Base-by-base conservation (phyloP, 2,113 vertebrate species). In the Dunckerocampus dactyliophorus region DNA sequence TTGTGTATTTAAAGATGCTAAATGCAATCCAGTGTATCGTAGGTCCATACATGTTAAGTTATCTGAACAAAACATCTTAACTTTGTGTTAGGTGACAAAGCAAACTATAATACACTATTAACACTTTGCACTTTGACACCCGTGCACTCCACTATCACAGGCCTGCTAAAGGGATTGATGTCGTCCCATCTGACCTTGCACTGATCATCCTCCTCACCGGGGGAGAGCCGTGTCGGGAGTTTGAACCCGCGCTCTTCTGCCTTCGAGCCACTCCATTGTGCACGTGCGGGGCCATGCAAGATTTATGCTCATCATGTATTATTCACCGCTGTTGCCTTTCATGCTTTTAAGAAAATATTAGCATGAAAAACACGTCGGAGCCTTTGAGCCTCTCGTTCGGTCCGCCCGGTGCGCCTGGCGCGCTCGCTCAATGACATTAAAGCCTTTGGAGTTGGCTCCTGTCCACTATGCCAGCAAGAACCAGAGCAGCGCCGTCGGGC, bases 231-330 rank as follows among this genome's bases (percentile, higher is more conserved):
- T 70, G 74, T 60, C 70, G 52, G 60, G 46, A 72, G 66, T 74
- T 60, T 76, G 77, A 85, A 83, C 82, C 48, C 19, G 54, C 61
- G 1, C 7, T 61, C 55, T 42, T 70, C 53, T 64, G 47, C 77
- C 78, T 71, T 14, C 0, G 69, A 85, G 82, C 77, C 9, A 17
- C 61, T 61, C 63, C 79, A 63, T 54, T 43, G 59, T 62, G 54
- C 39, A 43, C 13, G 39, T 43, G 50, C 61, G 65, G 55, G 53
- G 47, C 61, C 65, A 63, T 74, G 78, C 76, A 72, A 77, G 75
- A 83, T 83, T 84, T 75, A 83, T 79, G 62, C 39, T 14, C 39
- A 60, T 68, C 71, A 77, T 84, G 71, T 79, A 57, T 85, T 83
- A 87, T 84, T 84, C 69, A 82, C 43, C 0, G 47, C 46, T 0